A percentile compares a stretch with the other conserved stretches of the same genome.
These are phyloP conservation scores for Desmophyllum pertusum DNA, from an alignment of 92 coral and sea anemone species.

Conservation along the genomic window DNA sequence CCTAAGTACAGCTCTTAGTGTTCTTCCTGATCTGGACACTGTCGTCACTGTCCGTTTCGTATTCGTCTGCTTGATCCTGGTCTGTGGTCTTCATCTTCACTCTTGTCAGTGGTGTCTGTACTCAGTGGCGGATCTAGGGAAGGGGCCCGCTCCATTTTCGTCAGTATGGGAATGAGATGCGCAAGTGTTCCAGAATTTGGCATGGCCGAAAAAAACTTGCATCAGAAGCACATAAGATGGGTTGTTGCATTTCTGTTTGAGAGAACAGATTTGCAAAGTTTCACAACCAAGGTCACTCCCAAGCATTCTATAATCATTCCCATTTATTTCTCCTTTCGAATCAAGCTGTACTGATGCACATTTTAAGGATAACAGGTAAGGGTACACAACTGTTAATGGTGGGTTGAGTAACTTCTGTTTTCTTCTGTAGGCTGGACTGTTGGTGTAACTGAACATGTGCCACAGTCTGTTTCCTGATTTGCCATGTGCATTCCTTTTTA, in stretches of 20 bases:
- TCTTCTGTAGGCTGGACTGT: neutral
- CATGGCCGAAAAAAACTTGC: neutral
- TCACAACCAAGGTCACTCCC: neutral
- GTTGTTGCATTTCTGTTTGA: neutral
- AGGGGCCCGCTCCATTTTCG: too few relatives aligned
- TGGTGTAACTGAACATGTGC: neutral
- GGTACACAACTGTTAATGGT: conserved; percentile 14
- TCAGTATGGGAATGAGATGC: neutral
- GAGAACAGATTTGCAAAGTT: neutral
- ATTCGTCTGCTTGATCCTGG: too few relatives aligned
- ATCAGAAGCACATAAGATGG: neutral
- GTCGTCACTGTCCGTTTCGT: too few relatives aligned
- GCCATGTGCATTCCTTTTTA: too few relatives aligned
- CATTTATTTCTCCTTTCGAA: conserved; percentile 9
- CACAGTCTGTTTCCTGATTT: neutral
- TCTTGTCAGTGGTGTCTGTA: too few relatives aligned
- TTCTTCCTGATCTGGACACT: too few relatives aligned
- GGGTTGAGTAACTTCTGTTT: neutral
- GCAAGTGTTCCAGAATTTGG: conserved; percentile 20
- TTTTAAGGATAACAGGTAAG: neutral
- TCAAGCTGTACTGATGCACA: conserved; percentile 29
- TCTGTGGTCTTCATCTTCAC: too few relatives aligned
- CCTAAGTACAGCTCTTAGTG: too few relatives aligned
- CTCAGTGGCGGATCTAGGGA: too few relatives aligned
- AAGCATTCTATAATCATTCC: conserved; percentile 24